These are phyloP conservation scores for Brachypterus glaber DNA, from an alignment of 2,888 invertebrate species.

Conservation along the genomic window DNA sequence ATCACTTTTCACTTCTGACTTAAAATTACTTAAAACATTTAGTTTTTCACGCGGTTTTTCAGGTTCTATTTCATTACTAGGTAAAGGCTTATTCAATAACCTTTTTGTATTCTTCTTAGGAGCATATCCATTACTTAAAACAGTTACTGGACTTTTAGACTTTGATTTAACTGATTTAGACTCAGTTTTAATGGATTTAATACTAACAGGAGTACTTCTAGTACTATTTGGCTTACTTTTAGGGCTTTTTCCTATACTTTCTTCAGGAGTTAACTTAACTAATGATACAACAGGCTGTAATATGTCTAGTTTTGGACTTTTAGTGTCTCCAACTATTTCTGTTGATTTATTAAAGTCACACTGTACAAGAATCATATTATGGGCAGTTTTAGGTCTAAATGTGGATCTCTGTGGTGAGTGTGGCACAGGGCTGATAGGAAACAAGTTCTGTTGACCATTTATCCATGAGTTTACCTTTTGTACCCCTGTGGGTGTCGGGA, in stretches of 20 bases:
- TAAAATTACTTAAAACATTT: too few relatives aligned
- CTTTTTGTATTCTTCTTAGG: not conserved
- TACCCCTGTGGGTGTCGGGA: constrained; percentile 18
- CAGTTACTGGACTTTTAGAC: not conserved
- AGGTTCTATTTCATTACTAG: not conserved
- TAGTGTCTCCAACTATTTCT: not conserved
- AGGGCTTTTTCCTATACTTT: too few relatives aligned
- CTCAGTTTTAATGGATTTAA: not conserved
- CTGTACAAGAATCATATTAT: constrained; percentile 18
- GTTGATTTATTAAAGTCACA: constrained; percentile 20
- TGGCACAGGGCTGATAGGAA: constrained; percentile 2
- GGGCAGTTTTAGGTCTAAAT: constrained; percentile 11
- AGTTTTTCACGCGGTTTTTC: too few relatives aligned
- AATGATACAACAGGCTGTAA: too few relatives aligned
- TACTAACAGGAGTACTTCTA: not conserved
- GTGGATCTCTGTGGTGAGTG: constrained; percentile 3
- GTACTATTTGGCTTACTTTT: not conserved
- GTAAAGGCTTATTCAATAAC: not conserved
- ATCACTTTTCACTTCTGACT: constrained; percentile 10
- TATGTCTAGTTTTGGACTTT: too few relatives aligned
- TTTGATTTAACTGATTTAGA: not conserved
- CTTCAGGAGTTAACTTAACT: too few relatives aligned
- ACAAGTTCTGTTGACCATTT: constrained; percentile 11
- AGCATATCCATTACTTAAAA: not conserved
- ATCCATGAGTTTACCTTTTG: constrained; percentile 25